Base-by-base conservation (phyloP, 2,113 vertebrate species). In the Osmerus eperlanus region DNA sequence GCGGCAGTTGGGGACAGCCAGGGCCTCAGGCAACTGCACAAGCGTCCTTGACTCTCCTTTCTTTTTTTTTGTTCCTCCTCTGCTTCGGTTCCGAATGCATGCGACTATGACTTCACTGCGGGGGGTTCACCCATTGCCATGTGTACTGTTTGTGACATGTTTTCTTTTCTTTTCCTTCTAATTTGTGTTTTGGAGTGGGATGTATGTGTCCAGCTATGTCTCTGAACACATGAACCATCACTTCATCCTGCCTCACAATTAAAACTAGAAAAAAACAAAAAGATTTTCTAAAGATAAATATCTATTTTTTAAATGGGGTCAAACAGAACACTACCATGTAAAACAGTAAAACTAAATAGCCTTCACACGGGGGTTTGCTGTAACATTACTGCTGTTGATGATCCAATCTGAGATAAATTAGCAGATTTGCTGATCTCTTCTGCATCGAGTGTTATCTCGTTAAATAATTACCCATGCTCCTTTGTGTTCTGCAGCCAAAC, bases 401-500 rank as follows among this genome's bases (percentile, higher is more conserved):
- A 84, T 77, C 81, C 73, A 86, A 88, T 88, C 85, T 90, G 73
- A 89, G 76, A 81, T 84, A 85, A 83, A 87, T 71, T 87, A 88
- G 84, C 90, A 92, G 88, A 88, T 91, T 81, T 91, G 87, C 74
- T 89, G 83, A 82, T 86, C 85, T 90, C 87, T 89, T 88, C 83
- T 89, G 86, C 83, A 61, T 59, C 84, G 75, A 84, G 75, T 92
- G 91, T 88, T 25, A 64, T 36, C 74, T 91, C 90, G 91, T 86
- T 91, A 87, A 93, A 91, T 93, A 92, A 93, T 93, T 92, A 92
- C 88, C 89, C 88, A 89, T 93, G 90, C 92, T 92, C 92, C 91
- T 92, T 93, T 94, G 92, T 94, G 81, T 92, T 92, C 91, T 95
- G 89, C 95, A 99, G 97, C 95, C 94, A 98, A 96, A 96, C 94